Evolutionary conservation across 2,888 invertebrate species (phyloP), one percentile per base, ranked within the genome.

Genomic region (Drosophila phalerata): DNA sequence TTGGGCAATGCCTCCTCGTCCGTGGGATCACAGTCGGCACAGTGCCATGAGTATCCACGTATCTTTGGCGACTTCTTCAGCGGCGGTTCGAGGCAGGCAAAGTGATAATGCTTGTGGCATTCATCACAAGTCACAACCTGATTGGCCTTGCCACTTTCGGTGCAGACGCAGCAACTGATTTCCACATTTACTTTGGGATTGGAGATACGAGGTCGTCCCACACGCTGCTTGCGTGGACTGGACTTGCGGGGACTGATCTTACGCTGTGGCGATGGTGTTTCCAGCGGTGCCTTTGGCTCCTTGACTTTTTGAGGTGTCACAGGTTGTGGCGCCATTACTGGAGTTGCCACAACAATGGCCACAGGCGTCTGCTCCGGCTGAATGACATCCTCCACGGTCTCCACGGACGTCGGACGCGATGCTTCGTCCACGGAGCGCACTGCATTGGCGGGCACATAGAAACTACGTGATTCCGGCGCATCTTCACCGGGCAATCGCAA

Each of bases 41-140:
- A 98, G 92, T 97, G 97, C 98, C 98, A 98, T 13, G 97, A 97
- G 92, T 98, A 98, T 34, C 98, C 98, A 60, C 98, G 95, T 88
- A 96, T 96, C 94, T 98, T 98, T 1, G 98, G 98, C 68, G 97
- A 96, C 92, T 98, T 98, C 93, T 97, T 98, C 13, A 98, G 94
- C 13, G 98, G 98, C 53, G 98, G 98, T 92, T 98, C 97, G 87
- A 98, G 94, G 92, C 98, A 98, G 70, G 95, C 95, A 92, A 98
- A 98, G 93, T 98, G 98, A 93, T 97, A 98, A 85, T 96, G 95
- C 91, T 97, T 96, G 90, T 94, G 94, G 92, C 98, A 98, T 91
- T 97, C 97, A 93, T 98, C 98, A 92, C 98, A 98, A 91, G 97
- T 98, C 90, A 72, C 91, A 72, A 91, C 86, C 77, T 92, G 92